Percentiles rank a stretch among this genome's conserved stretches.
Evolutionary conservation across 2,797 vertebrate species (phyloP).

Genomic region (Podargus strigoides): DNA sequence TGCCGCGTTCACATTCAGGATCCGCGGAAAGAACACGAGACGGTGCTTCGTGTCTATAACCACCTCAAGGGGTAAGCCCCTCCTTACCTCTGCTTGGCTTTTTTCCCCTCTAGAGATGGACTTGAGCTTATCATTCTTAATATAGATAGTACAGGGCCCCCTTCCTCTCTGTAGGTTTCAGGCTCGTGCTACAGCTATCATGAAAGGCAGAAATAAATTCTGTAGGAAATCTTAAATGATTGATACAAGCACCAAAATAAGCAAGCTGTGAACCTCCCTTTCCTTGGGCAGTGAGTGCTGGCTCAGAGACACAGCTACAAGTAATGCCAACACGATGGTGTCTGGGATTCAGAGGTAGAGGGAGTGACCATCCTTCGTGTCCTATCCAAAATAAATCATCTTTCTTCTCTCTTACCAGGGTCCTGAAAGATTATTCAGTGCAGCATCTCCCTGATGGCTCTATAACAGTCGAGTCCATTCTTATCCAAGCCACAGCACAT

Average conservation of each 20-base stretch:
- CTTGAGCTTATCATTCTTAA: accelerated
- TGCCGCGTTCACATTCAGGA: slow-evolving; percentile 93
- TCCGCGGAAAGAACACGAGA: slow-evolving; percentile 88
- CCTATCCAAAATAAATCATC: accelerated
- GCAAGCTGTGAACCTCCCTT: accelerated
- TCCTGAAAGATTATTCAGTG: slow-evolving; percentile 89
- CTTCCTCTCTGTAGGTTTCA: neutral
- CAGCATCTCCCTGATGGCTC: slow-evolving; percentile 95
- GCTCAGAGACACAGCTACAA: neutral
- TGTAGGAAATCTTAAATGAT: accelerated
- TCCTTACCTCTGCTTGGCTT: accelerated
- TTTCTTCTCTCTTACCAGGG: slow-evolving; percentile 48
- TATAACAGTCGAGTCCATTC: slow-evolving; percentile 94
- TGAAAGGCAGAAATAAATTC: neutral
- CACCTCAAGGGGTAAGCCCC: slow-evolving; percentile 87
- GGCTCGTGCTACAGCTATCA: neutral
- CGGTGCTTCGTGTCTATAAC: slow-evolving; percentile 83
- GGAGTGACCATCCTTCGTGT: neutral
- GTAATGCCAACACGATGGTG: accelerated
- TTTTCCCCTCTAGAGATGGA: accelerated
- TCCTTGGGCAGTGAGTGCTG: neutral
- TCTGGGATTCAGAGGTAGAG: accelerated
- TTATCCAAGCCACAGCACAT: slow-evolving; percentile 91
- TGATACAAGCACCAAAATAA: neutral
- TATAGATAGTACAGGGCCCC: no score